A percentile compares a stretch with the other conserved stretches of the same genome.
Conservation (phyloP, 2,113 vertebrate species). For the Brachyistius frenatus region DNA sequence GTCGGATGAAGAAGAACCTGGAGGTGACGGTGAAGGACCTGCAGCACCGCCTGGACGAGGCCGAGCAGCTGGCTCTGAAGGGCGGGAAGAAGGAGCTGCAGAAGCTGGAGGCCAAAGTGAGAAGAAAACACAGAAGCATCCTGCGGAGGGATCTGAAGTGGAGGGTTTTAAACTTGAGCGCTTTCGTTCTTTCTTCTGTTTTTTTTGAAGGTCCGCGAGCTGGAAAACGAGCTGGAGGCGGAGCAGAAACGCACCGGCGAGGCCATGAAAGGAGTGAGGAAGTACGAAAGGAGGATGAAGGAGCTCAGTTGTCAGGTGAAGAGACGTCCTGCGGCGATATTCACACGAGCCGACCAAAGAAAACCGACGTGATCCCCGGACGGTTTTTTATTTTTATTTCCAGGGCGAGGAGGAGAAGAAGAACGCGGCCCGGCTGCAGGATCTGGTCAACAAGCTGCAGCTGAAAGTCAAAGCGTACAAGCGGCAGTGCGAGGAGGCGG, state of each 20-base stretch:
- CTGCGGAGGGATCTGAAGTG: not conserved
- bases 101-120: slow-evolving; percentile 62
- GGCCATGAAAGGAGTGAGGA: slow-evolving; percentile 55
- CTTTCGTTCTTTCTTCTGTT: not conserved
- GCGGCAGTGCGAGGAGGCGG: slow-evolving; percentile 64
- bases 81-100: slow-evolving; percentile 60
- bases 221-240: slow-evolving; percentile 62
- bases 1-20: slow-evolving; percentile 66
- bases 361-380: too few species aligned
- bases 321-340: not conserved
- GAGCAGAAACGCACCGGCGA: slow-evolving; percentile 66
- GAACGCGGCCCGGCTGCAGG: slow-evolving; percentile 57
- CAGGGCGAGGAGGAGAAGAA: slow-evolving; percentile 73
- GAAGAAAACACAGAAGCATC: not conserved
- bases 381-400: slow-evolving; percentile 38
- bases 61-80: slow-evolving; percentile 63
- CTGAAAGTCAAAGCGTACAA: slow-evolving; percentile 63
- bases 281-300: slow-evolving; percentile 68
- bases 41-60: slow-evolving; percentile 52
- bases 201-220: slow-evolving; percentile 51
- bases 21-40: slow-evolving; percentile 58
- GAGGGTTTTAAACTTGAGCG: not conserved
- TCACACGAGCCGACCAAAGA: not conserved
- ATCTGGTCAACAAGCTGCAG: slow-evolving; percentile 69
- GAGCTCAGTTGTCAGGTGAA: slow-evolving; percentile 71